Evolutionary conservation across 2,797 vertebrate species (phyloP).

Genomic region (Carduelis carduelis): DNA sequence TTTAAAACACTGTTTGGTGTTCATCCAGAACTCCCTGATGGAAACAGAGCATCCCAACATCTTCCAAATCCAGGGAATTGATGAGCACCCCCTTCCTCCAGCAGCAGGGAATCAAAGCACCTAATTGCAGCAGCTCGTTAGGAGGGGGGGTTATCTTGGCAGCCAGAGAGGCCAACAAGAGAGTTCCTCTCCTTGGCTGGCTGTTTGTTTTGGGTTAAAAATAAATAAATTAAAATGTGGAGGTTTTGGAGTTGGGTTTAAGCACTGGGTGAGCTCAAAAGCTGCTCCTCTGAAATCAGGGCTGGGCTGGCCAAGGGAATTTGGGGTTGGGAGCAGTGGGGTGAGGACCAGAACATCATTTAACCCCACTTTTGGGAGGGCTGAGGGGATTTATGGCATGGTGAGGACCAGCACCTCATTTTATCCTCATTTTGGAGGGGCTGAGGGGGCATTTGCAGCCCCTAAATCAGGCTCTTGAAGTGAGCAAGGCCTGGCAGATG

Average conservation of each 20-base stretch:
- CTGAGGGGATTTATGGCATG: background rate
- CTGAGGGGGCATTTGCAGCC: background rate
- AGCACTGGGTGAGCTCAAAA: background rate
- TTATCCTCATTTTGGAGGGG: background rate
- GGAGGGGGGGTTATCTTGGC: slow-evolving; percentile 37
- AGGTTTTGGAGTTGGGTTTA: background rate
- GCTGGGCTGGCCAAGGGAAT: background rate
- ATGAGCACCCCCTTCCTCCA: background rate
- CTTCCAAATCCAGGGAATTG: background rate
- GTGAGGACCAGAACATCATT: accelerated
- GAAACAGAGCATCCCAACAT: background rate
- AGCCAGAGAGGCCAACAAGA: background rate
- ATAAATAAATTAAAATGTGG: background rate
- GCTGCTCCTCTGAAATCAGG: background rate
- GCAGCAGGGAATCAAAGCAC: background rate
- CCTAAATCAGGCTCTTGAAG: background rate
- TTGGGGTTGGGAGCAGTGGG: background rate
- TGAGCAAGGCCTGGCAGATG: accelerated
- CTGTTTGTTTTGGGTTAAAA: background rate
- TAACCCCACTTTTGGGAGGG: background rate
- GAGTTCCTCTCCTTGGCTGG: background rate
- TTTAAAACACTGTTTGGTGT: accelerated
- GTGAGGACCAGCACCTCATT: accelerated
- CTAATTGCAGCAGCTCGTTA: slow-evolving; percentile 37
- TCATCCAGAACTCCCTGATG: background rate